A percentile compares a stretch with the other conserved stretches of the same genome.
Conservation (phyloP, 1,140 invertebrate species). For the Coenobita brevimanus region DNA sequence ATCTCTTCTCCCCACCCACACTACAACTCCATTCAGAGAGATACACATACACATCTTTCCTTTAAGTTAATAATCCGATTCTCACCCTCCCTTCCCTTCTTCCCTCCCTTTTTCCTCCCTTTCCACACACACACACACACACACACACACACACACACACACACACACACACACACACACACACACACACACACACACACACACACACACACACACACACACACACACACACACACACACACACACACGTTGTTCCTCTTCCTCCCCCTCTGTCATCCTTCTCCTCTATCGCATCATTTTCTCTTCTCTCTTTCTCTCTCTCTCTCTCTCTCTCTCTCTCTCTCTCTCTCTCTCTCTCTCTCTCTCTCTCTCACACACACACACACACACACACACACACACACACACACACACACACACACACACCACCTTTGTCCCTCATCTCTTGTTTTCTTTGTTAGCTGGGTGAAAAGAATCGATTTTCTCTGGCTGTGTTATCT, state of each 20-base stretch:
- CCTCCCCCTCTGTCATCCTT: background rate
- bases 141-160: slow-evolving; percentile 34
- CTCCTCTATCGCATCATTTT: background rate
- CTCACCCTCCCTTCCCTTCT: too few relatives aligned
- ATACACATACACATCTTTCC: too few relatives aligned
- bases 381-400: background rate
- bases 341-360: slow-evolving; percentile 26
- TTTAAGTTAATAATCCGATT: too few relatives aligned
- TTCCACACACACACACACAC: slow-evolving; percentile 19
- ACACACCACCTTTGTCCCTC: too few relatives aligned
- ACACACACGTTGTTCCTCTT: background rate
- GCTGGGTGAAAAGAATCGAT: slow-evolving; percentile 13
- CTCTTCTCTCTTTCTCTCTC: background rate
- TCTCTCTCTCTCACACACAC: background rate
- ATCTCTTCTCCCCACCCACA: background rate
- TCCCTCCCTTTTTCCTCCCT: too few relatives aligned
- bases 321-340: background rate
- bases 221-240: background rate
- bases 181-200: background rate
- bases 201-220: slow-evolving; percentile 14
- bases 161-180: slow-evolving; percentile 23
- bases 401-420: too few relatives aligned
- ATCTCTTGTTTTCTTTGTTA: slow-evolving; percentile 3
- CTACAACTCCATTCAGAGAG: too few relatives aligned
- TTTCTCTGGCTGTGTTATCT: background rate